A percentile compares a stretch with the other conserved stretches of the same genome.
Conservation (phyloP, 1,140 invertebrate species). For the Bradysia coprophila region DNA sequence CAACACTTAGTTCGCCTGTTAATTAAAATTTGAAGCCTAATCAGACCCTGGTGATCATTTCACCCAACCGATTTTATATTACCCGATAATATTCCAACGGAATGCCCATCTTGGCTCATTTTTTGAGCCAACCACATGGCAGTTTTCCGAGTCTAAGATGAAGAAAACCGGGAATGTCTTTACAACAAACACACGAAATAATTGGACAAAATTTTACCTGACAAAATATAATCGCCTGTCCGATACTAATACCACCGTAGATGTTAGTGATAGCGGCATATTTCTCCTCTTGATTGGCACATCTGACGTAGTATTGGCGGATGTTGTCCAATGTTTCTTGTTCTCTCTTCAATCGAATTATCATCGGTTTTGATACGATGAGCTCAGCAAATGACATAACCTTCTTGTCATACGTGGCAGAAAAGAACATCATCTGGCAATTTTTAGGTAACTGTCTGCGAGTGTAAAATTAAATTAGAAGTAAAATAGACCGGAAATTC, state of each 20-base stretch:
- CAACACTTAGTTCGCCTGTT: slow-evolving; percentile 69
- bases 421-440: slow-evolving; percentile 98
- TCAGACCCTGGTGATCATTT: no score
- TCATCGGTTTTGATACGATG: slow-evolving; percentile 81
- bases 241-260: slow-evolving; percentile 88
- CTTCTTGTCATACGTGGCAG: slow-evolving; percentile 85
- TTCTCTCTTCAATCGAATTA: slow-evolving; percentile 72
- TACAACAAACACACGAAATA: no score
- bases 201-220: slow-evolving; percentile 58
- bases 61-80: no score
- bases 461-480: no score
- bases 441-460: slow-evolving; percentile 39
- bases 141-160: slow-evolving; percentile 62
- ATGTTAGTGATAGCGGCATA: slow-evolving; percentile 90
- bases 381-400: slow-evolving; percentile 96
- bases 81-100: slow-evolving; percentile 71
- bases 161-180: no score
- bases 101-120: slow-evolving; percentile 81
- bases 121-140: slow-evolving; percentile 77
- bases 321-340: slow-evolving; percentile 97
- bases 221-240: slow-evolving; percentile 98
- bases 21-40: background rate
- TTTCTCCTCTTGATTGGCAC: slow-evolving; percentile 62
- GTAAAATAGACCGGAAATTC: no score
- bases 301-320: slow-evolving; percentile 91